Conservation (phyloP, 2,888 invertebrate genomes). For the Hirtodrosophila cameraria region DNA sequence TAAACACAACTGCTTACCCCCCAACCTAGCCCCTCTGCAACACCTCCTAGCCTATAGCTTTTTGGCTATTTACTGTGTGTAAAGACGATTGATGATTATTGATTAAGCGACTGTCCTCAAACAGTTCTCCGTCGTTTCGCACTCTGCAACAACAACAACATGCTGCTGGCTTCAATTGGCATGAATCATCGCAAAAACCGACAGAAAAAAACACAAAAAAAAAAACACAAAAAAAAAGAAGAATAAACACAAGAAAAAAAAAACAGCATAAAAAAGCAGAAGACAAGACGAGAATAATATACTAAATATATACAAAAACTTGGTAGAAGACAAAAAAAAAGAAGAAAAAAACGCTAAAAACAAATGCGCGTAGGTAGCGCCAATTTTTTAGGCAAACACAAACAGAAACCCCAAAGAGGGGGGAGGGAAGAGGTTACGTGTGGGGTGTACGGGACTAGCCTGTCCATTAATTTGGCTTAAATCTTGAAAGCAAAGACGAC, state of each 20-base stretch:
- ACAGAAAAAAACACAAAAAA: constrained; percentile 6
- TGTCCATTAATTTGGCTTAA: constrained; percentile 75
- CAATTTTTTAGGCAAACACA: constrained; percentile 74
- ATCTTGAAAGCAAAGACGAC: constrained; percentile 56
- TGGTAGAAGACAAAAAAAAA: constrained; percentile 8
- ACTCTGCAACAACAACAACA: neutral
- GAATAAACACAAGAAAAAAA: no score
- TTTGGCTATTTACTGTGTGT: constrained; percentile 65
- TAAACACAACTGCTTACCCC: neutral
- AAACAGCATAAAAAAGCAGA: constrained; percentile 27
- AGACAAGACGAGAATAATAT: constrained; percentile 56
- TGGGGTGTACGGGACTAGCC: constrained; percentile 3
- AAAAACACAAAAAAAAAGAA: neutral
- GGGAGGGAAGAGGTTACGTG: neutral
- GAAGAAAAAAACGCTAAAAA: constrained; percentile 65
- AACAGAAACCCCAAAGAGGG: constrained; percentile 32
- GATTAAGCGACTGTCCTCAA: constrained; percentile 50
- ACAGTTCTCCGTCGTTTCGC: neutral
- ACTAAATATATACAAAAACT: constrained; percentile 35
- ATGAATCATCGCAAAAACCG: constrained; percentile 60
- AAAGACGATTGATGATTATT: constrained; percentile 76
- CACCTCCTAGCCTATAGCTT: constrained; percentile 23
- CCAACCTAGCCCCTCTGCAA: neutral
- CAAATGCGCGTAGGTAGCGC: constrained; percentile 72
- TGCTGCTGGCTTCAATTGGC: constrained; percentile 47